phyloP scores from a whole-genome alignment of 1,140 invertebrate species.

The Prorops nasuta region DNA sequence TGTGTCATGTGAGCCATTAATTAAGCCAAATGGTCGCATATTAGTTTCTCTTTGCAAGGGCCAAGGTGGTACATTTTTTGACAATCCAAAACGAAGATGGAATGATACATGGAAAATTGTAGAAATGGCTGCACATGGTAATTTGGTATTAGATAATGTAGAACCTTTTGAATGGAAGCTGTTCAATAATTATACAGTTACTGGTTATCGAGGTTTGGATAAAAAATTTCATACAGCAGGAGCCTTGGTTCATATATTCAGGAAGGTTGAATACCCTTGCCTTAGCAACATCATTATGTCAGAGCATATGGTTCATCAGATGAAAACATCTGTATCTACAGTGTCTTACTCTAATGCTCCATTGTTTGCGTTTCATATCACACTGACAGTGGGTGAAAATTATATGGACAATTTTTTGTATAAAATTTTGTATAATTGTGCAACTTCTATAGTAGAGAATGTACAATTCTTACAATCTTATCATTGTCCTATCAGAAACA shows the following conservation, averaged over 20 bases:
- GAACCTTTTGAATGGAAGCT: constrained; percentile 47
- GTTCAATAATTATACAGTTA: constrained; percentile 50
- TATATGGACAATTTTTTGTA: constrained; percentile 39
- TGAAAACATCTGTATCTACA: not conserved
- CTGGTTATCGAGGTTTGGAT: constrained; percentile 60
- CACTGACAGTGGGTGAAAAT: constrained; percentile 28
- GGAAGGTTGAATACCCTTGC: constrained; percentile 18
- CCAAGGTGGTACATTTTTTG: constrained; percentile 63
- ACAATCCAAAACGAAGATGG: constrained; percentile 56
- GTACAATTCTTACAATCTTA: constrained; percentile 41
- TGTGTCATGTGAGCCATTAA: constrained; percentile 44
- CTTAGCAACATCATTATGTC: constrained; percentile 17
- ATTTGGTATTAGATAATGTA: constrained; percentile 54
- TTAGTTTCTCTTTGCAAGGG: constrained; percentile 62
- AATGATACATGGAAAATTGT: constrained; percentile 66
- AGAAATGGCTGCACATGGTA: constrained; percentile 60
- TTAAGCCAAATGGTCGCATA: constrained; percentile 49
- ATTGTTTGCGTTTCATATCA: constrained; percentile 46
- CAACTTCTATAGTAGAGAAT: constrained; percentile 41
- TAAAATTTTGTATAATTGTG: constrained; percentile 40
- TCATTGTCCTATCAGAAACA: constrained; percentile 27
- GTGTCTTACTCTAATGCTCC: not conserved
- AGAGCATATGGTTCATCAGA: not conserved
- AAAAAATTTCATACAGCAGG: constrained; percentile 58
- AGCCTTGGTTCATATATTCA: constrained; percentile 57